Base-by-base conservation (phyloP, 2,797 vertebrate species). In the Mareca strepera region DNA sequence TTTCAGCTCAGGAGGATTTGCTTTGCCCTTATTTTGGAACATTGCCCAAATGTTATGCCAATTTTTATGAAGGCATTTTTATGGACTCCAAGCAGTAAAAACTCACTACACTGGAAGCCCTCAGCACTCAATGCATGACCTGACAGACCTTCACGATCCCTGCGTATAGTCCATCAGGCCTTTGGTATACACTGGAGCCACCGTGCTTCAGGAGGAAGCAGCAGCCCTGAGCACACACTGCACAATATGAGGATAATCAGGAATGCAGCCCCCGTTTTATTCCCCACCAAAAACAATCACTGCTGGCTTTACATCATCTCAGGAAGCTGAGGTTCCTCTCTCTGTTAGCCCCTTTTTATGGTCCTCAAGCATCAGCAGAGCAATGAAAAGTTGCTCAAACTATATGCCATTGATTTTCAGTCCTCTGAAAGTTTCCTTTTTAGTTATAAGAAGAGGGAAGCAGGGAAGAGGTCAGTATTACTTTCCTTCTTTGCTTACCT, bases 401-500 rank as follows among this genome's bases (percentile, higher is more conserved):
- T 26, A 2, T 13, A 23, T 31, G 23, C 11, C 41, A 8, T 20
- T 44, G 29, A 85, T 78, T 92, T 80, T 62, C 33, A 59, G 53
- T n/a, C 11, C 22, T 85, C 66, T 83, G 48, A 55, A 93, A 76
- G 52, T 79, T 87, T 69, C 44, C 9, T 87, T 79, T 92, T 83
- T 41, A 77, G 8, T 55, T 88, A 84, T 53, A 91, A 82, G 83
- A 86, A 77, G 72, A 95, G 29, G 39, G 86, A 94, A 93, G 66
- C 33, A 87, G 28, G 28, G 75, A 89, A 92, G 56, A 91, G 8
- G 26, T 58, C 44, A 90, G 87, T 46, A 97, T 96, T 96, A 80
- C 5, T 82, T 73, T 84, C 33, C 25, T 96, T 84, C 68, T 97
- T 90, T 95, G 46, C 75, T 91, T 80, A 91, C 83, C 94, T 79